These are phyloP conservation scores for Choristoneura fumiferana DNA, from an alignment of 1,140 invertebrate genomes.

Conservation along the genomic window DNA sequence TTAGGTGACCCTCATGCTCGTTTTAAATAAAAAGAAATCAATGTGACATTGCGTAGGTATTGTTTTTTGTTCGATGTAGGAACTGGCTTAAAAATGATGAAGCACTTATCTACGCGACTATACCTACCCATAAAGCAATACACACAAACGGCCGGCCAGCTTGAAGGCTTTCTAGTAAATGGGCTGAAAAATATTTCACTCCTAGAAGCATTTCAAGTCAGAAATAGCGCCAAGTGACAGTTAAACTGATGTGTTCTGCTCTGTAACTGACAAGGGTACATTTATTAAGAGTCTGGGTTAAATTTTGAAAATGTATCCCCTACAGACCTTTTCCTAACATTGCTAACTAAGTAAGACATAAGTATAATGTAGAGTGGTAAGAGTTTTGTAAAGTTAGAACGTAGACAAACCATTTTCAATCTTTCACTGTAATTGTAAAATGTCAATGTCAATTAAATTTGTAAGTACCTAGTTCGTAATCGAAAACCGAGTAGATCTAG, in stretches of 20 bases:
- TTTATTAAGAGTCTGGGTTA: conserved; percentile 13
- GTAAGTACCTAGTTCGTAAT: too few relatives aligned
- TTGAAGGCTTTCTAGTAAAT: conserved; percentile 61
- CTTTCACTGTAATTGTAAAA: too few relatives aligned
- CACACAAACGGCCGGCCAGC: conserved; percentile 21
- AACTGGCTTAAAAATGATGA: background rate
- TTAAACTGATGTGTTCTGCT: conserved; percentile 59
- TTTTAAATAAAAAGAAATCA: background rate
- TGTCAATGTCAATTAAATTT: too few relatives aligned
- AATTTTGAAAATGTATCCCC: conserved; percentile 4
- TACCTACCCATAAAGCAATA: background rate
- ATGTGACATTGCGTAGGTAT: background rate
- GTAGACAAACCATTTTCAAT: too few relatives aligned
- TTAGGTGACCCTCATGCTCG: too few relatives aligned
- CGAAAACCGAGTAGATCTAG: too few relatives aligned
- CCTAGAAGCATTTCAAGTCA: conserved; percentile 34
- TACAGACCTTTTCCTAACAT: too few relatives aligned
- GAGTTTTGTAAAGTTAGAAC: too few relatives aligned
- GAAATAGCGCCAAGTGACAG: conserved; percentile 63
- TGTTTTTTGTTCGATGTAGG: too few relatives aligned
- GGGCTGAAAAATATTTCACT: conserved; percentile 71
- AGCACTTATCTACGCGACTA: background rate
- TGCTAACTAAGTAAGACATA: too few relatives aligned
- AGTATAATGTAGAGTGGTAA: too few relatives aligned
- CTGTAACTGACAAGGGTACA: conserved; percentile 39